Percentiles rank a stretch among this genome's conserved stretches.
Evolutionary conservation across 2,113 vertebrate genomes (phyloP).

Genomic region (Nyctereutes procyonoides): DNA sequence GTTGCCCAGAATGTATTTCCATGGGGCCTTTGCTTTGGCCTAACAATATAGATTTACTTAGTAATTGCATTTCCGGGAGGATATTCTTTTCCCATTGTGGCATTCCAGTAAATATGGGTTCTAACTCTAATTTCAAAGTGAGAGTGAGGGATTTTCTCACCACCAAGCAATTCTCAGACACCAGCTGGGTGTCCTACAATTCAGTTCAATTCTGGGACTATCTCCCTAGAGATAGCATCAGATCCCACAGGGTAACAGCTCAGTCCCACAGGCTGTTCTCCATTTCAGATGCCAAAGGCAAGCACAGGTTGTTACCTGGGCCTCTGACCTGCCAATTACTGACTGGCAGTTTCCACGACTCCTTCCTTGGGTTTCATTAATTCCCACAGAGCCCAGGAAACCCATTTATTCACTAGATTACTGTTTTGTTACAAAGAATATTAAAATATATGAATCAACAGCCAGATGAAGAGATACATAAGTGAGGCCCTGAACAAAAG

Average conservation of each 20-base stretch:
- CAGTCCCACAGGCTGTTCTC: not conserved
- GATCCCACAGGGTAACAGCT: not conserved
- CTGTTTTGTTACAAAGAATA: not conserved
- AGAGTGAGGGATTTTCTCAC: not conserved
- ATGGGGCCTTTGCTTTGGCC: not conserved
- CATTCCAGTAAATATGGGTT: not conserved
- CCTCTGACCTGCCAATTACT: not conserved
- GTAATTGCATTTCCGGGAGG: not conserved
- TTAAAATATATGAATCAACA: not conserved
- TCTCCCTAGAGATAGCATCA: not conserved
- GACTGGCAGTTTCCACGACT: not conserved
- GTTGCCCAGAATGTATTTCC: not conserved
- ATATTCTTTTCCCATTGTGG: not conserved
- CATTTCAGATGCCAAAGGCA: not conserved
- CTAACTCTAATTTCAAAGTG: not conserved
- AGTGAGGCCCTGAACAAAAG: not conserved
- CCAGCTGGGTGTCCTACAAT: not conserved
- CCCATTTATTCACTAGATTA: not conserved
- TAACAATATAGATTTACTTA: not conserved
- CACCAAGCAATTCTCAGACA: not conserved
- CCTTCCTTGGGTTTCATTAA: not conserved
- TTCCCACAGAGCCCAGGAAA: not conserved
- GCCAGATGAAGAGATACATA: not conserved
- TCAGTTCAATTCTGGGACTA: not conserved
- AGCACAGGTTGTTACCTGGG: not conserved